Evolutionary conservation across 2,113 vertebrate species (phyloP).

Genomic region (Oreocharis arfaki): DNA sequence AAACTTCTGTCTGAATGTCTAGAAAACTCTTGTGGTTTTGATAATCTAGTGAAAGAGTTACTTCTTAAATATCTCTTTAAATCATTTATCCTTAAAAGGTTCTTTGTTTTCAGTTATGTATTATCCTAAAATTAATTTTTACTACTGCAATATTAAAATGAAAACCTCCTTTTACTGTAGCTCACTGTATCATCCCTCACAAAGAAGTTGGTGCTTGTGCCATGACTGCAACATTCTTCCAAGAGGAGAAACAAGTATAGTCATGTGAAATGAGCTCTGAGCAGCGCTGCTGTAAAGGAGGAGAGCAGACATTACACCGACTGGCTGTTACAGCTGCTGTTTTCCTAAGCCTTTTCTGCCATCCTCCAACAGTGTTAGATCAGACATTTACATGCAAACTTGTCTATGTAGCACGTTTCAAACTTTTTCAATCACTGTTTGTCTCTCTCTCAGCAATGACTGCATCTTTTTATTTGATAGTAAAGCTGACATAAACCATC

Average conservation of each 20-base stretch:
- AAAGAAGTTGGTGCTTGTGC: neutral
- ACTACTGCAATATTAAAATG: neutral
- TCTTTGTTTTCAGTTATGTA: neutral
- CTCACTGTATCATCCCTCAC: neutral
- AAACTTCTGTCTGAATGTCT: neutral
- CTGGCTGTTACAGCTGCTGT: neutral
- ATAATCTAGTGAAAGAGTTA: neutral
- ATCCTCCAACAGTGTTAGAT: neutral
- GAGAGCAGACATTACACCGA: neutral
- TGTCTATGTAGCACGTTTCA: neutral
- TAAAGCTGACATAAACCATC: neutral
- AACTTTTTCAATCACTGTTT: neutral
- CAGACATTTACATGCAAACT: neutral
- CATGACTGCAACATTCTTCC: constrained; percentile 12
- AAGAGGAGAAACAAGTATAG: neutral
- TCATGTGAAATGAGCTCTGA: neutral
- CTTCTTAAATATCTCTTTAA: neutral
- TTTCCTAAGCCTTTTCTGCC: neutral
- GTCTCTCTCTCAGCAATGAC: neutral
- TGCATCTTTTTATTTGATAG: neutral
- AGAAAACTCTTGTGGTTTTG: neutral
- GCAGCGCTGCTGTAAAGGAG: neutral
- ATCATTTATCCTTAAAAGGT: neutral
- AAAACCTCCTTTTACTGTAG: neutral
- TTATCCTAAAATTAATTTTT: neutral